Evolutionary conservation across 2,888 invertebrate genomes (phyloP), one percentile per base, ranked within the genome.

Genomic region (Nipponacmea schrenckii): DNA sequence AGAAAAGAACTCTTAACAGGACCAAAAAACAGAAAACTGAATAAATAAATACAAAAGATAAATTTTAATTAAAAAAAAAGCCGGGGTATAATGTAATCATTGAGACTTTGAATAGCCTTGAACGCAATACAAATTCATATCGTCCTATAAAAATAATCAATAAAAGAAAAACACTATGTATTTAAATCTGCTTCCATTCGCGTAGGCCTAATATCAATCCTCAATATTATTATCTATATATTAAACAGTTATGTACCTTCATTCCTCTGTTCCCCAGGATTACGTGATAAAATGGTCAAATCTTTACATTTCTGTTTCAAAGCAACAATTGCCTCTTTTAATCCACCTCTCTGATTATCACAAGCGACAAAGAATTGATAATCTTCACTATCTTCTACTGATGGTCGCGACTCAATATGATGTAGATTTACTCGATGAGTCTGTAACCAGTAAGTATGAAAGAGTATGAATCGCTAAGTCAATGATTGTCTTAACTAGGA

Each of bases 311-410:
- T 91, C 2, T 91, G 88, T 78, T 93, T 93, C 62, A 98, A 90
- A 64, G 93, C 93, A 31, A 93, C 93, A 24, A 97, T 92, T 20
- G 88, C 88, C 20, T 84, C 84, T 5, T 93, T 93, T 64, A 97
- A 91, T 75, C 94, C 92, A 0, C 95, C 95, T 0, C 92, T 80
- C 27, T 80, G 91, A 24, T 94, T 84, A 75, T 95, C 94, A 84
- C 96, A 96, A 86, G 97, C 96, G 46, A 98, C 94, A 92, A 96
- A 95, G 89, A 98, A 98, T 90, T 98, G 97, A 85, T 97, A 98
- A 71, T 91, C 90, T 31, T 93, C 93, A 7, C 86, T 93, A 50
- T 92, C 91, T 74, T 96, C 92, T 67, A 93, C 92, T 0, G 97
- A 97, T 0, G 97, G 96, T 45, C 95, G 17, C 91, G 97, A 98